phyloP scores from a whole-genome alignment of 2,888 invertebrate species.

The Pristionchus exspectatus region DNA sequence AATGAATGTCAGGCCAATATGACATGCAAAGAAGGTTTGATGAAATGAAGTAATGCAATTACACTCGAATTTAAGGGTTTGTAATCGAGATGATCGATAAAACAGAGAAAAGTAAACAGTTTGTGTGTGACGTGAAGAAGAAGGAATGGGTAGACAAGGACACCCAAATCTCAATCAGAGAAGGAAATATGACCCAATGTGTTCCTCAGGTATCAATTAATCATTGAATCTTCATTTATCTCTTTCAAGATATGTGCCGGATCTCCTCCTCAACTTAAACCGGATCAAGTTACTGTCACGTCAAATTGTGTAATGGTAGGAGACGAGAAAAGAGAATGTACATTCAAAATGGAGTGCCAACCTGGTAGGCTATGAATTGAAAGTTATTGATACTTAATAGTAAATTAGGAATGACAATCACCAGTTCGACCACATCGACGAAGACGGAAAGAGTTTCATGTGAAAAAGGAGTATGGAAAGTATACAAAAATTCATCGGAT shows the following conservation, averaged over 20 bases:
- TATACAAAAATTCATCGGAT: not conserved
- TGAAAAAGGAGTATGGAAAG: not conserved
- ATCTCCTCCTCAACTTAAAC: not conserved
- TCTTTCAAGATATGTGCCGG: not conserved
- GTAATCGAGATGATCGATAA: not conserved
- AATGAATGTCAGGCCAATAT: not conserved
- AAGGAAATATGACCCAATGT: no score
- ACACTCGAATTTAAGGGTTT: not conserved
- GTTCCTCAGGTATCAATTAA: no score
- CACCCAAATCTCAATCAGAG: not conserved
- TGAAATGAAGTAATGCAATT: not conserved
- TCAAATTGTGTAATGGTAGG: slow-evolving; percentile 1
- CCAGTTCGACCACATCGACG: not conserved
- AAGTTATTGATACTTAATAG: not conserved
- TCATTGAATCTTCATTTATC: no score
- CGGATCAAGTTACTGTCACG: not conserved
- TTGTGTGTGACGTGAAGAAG: not conserved
- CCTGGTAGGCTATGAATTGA: not conserved
- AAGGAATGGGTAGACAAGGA: slow-evolving; percentile 5
- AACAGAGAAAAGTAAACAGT: not conserved
- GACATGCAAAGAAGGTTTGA: not conserved
- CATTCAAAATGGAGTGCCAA: slow-evolving; percentile 24
- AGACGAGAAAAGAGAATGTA: slow-evolving; percentile 2
- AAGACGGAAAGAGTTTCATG: not conserved
- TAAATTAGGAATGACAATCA: not conserved